A percentile compares a stretch with the other conserved stretches of the same genome.
Evolutionary conservation across 2,113 vertebrate species (phyloP).

Genomic region (Neolamprologus fasciatus): DNA sequence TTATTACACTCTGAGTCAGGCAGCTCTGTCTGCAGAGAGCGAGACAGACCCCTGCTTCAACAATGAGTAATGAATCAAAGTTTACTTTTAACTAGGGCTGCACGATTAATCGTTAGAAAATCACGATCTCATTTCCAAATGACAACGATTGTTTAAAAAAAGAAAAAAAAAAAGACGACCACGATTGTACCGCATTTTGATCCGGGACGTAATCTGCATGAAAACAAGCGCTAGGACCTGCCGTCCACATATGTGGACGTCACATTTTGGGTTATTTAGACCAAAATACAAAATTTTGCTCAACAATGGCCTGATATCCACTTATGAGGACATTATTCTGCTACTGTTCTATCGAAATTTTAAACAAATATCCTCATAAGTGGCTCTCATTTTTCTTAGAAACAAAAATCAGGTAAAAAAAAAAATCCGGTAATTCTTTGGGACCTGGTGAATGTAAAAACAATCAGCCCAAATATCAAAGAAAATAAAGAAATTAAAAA

Average conservation of each 20-base stretch:
- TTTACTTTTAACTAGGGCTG: neutral
- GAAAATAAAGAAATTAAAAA: neutral
- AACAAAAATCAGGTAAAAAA: neutral
- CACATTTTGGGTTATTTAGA: neutral
- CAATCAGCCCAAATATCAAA: neutral
- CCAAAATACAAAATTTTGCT: neutral
- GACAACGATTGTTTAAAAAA: too few relatives aligned
- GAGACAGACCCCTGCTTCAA: neutral
- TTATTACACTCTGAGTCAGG: neutral
- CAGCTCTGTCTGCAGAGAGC: too few relatives aligned
- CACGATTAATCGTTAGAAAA: too few relatives aligned
- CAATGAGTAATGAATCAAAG: neutral
- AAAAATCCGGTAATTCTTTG: neutral
- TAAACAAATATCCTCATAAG: neutral
- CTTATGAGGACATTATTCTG: neutral
- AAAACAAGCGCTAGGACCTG: neutral
- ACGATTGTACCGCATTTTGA: too few relatives aligned
- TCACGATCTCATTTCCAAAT: too few relatives aligned
- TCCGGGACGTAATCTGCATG: too few relatives aligned
- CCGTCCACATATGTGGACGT: neutral
- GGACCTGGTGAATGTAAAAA: neutral
- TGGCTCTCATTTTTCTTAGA: neutral
- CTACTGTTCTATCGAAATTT: neutral
- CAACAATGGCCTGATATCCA: neutral
- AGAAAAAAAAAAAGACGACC: accelerated